Conservation (phyloP, 2,888 invertebrate genomes). For the Argyresthia goedartella region DNA sequence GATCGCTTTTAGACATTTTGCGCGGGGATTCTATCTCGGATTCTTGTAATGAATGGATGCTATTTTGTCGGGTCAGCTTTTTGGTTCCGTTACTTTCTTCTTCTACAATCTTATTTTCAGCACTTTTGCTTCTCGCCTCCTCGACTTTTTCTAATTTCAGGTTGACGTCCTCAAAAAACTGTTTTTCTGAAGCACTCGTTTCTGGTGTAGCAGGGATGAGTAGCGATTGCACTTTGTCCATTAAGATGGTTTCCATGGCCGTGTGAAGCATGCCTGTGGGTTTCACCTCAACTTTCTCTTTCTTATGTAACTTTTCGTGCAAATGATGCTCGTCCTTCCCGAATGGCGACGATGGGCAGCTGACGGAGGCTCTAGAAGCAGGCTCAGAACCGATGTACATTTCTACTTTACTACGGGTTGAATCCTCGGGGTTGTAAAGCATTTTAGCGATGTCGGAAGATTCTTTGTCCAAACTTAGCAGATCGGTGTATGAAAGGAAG, state of each 20-base stretch:
- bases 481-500: conserved; percentile 59
- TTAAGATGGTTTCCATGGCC: conserved; percentile 69
- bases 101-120: neutral
- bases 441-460: conserved; percentile 22
- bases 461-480: conserved; percentile 47
- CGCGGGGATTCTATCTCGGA: conserved; percentile 17
- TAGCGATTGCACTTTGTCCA: conserved; percentile 62
- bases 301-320: conserved; percentile 19
- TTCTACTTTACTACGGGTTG: conserved; percentile 35
- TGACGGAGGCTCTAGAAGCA: conserved; percentile 46
- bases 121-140: conserved; percentile 22
- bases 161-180: conserved; percentile 54
- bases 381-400: conserved; percentile 66
- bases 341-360: conserved; percentile 33
- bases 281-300: conserved; percentile 33
- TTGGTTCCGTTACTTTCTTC: conserved; percentile 14
- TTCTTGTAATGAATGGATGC: conserved; percentile 36
- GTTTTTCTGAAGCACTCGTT: conserved; percentile 25
- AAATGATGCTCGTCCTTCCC: conserved; percentile 4
- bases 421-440: conserved; percentile 46
- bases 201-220: conserved; percentile 51
- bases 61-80: conserved; percentile 46
- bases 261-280: conserved; percentile 57
- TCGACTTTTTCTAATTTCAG: conserved; percentile 47
- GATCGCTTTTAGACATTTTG: conserved; percentile 42